Evolutionary conservation across 2,888 invertebrate species (phyloP).

Genomic region (Aricia artaxerxes): DNA sequence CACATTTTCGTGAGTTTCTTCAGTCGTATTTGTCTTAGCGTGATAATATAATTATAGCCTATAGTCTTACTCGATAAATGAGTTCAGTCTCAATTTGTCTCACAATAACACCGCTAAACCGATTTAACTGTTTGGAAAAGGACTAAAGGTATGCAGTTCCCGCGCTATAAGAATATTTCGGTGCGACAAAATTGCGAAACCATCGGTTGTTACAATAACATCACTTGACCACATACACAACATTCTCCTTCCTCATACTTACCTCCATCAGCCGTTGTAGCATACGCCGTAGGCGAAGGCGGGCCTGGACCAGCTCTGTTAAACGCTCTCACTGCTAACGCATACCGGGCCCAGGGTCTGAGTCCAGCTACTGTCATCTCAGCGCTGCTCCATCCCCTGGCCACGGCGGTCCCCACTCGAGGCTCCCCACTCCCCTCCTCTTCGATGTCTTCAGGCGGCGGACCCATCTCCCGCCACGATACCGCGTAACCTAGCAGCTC

Average conservation of each 20-base stretch:
- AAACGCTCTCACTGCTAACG: constrained; percentile 88
- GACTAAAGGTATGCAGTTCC: too few relatives aligned
- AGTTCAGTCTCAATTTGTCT: too few relatives aligned
- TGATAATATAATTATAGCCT: too few relatives aligned
- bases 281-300: constrained; percentile 84
- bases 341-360: constrained; percentile 88
- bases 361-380: constrained; percentile 83
- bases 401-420: constrained; percentile 56
- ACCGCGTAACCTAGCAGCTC: constrained; percentile 86
- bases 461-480: constrained; percentile 73
- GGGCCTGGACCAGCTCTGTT: constrained; percentile 92
- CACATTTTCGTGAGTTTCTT: too few relatives aligned
- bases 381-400: constrained; percentile 83
- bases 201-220: too few relatives aligned
- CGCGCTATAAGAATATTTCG: too few relatives aligned
- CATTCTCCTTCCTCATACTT: background rate
- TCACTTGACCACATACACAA: too few relatives aligned
- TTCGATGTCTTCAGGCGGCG: constrained; percentile 41
- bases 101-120: too few relatives aligned
- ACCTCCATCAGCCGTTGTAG: constrained; percentile 90
- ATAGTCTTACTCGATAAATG: too few relatives aligned
- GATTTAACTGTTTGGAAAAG: too few relatives aligned
- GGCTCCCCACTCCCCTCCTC: constrained; percentile 53
- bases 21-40: too few relatives aligned
- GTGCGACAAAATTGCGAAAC: too few relatives aligned